Evolutionary conservation across 2,888 invertebrate genomes (phyloP).

Genomic region (Physocephala rufipes): DNA sequence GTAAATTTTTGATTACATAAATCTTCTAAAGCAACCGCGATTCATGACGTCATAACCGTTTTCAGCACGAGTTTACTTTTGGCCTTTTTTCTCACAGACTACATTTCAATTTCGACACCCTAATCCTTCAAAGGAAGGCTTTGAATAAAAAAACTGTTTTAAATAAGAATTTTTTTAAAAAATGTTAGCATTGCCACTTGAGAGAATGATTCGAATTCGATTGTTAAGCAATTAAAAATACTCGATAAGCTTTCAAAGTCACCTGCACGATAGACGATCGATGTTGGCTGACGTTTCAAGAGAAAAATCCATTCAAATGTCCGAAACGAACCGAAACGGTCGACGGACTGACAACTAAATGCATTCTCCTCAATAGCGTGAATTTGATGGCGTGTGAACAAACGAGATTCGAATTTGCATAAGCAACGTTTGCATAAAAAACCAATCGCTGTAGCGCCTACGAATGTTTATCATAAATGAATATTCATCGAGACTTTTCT

Average conservation of each 20-base stretch:
- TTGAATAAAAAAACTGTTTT: not conserved
- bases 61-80: too few relatives aligned
- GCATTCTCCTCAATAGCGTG: not conserved
- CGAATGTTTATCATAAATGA: too few relatives aligned
- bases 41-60: not conserved
- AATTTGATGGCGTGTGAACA: not conserved
- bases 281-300: too few relatives aligned
- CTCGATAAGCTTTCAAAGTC: constrained; percentile 32
- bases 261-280: constrained; percentile 23
- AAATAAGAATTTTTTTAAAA: constrained; percentile 3
- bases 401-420: too few relatives aligned
- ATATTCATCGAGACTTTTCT: too few relatives aligned
- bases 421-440: not conserved
- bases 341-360: not conserved
- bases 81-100: not conserved
- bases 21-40: too few relatives aligned
- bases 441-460: too few relatives aligned
- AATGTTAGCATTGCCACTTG: constrained; percentile 10
- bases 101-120: too few relatives aligned
- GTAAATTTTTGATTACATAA: too few relatives aligned
- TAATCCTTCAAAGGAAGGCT: not conserved
- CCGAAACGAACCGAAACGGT: not conserved
- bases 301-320: constrained; percentile 22
- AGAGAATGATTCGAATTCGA: constrained; percentile 15
- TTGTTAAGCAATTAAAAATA: constrained; percentile 18